Conservation (phyloP, 1,140 invertebrate genomes). For the Leptinotarsa defecta region DNA sequence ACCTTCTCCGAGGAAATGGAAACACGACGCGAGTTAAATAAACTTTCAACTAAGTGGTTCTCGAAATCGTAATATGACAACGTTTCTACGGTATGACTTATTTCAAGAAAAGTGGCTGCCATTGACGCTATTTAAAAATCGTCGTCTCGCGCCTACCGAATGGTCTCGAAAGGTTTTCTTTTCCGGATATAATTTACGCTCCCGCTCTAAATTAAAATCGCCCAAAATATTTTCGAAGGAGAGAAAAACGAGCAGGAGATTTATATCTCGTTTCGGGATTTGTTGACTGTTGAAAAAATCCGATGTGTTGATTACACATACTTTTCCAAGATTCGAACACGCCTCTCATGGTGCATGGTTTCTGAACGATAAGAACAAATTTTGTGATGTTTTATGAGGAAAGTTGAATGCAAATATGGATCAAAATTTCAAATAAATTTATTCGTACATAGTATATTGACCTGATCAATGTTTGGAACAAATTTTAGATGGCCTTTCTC, state of each 20-base stretch:
- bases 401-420: too few species aligned
- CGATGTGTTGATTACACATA: too few species aligned
- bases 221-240: not conserved
- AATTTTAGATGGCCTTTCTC: too few species aligned
- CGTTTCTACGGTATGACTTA: not conserved
- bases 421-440: too few species aligned
- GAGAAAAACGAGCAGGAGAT: not conserved
- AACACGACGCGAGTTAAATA: not conserved
- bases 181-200: not conserved
- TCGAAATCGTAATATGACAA: slow-evolving; percentile 2
- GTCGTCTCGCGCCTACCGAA: not conserved
- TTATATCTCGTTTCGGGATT: not conserved
- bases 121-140: slow-evolving; percentile 6
- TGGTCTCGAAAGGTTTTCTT: not conserved
- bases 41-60: slow-evolving; percentile 13
- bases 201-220: not conserved
- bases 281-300: too few species aligned
- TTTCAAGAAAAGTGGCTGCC: not conserved
- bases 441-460: too few species aligned
- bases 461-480: too few species aligned
- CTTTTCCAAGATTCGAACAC: too few species aligned
- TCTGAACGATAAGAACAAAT: too few species aligned
- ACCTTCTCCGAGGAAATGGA: not conserved
- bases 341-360: too few species aligned
- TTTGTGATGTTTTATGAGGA: too few species aligned